These are phyloP conservation scores for Neosilurus mollespiculum DNA, from an alignment of 2,797 vertebrate species.

Conservation along the genomic window DNA sequence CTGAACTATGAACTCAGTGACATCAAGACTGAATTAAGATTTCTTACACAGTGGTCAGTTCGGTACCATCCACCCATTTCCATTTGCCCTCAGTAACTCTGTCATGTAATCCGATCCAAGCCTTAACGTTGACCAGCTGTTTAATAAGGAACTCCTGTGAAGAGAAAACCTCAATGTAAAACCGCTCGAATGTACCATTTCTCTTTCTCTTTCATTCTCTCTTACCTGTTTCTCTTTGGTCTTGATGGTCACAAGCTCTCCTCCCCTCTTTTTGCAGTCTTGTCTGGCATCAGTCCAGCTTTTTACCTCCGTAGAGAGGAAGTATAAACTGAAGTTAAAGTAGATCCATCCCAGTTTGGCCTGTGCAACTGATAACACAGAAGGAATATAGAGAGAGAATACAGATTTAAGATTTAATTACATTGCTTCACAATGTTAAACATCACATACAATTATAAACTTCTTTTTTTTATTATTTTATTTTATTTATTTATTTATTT, in stretches of 20 bases:
- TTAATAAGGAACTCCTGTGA: background rate
- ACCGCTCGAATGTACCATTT: background rate
- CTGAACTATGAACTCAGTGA: background rate
- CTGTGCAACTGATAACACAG: background rate
- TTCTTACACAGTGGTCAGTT: background rate
- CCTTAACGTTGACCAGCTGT: background rate
- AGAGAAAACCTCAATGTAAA: background rate
- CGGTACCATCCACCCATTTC: slow-evolving; percentile 11
- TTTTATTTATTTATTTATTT: no score
- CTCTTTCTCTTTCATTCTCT: no score
- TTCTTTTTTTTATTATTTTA: no score
- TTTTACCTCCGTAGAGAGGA: background rate
- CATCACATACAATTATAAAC: no score
- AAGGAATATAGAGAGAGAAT: background rate
- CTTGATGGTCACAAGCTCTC: background rate
- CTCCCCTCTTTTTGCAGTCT: background rate
- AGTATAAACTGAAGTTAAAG: background rate
- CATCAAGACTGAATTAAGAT: background rate
- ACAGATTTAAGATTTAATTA: no score
- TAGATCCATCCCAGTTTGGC: background rate
- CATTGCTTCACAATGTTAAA: no score
- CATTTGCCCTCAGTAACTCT: background rate
- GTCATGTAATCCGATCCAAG: slow-evolving; percentile 18
- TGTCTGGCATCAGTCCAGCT: background rate
- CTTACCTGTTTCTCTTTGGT: slow-evolving; percentile 13